Evolutionary conservation across 2,888 invertebrate genomes (phyloP).

Genomic region (Eubasilissa splendida): DNA sequence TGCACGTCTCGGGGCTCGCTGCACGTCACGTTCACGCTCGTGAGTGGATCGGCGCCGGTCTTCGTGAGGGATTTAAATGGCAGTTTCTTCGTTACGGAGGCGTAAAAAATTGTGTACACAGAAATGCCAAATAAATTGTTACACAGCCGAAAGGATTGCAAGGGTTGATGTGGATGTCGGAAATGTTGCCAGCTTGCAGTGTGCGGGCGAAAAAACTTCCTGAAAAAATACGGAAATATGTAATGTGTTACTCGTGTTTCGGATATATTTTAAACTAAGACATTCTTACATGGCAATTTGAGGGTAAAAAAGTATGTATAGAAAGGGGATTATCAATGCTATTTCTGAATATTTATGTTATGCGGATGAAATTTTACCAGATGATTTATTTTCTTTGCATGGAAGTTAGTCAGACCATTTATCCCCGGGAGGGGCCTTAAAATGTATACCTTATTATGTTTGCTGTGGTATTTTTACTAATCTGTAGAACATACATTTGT

Average conservation of each 20-base stretch:
- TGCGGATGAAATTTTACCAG: conserved; percentile 41
- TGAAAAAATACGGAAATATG: conserved; percentile 45
- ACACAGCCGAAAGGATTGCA: conserved; percentile 47
- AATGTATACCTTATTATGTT: too few species aligned
- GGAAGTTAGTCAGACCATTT: conserved; percentile 18
- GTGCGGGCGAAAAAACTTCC: neutral
- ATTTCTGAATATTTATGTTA: conserved; percentile 42
- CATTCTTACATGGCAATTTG: conserved; percentile 47
- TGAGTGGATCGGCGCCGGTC: conserved; percentile 6
- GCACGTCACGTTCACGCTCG: neutral
- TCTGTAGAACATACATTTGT: too few species aligned
- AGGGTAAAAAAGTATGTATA: neutral
- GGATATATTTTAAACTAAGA: conserved; percentile 40
- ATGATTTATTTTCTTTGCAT: conserved; percentile 40
- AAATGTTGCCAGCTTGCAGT: neutral
- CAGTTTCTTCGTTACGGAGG: conserved; percentile 2
- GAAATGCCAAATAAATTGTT: conserved; percentile 53
- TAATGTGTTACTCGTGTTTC: conserved; percentile 28
- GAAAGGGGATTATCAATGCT: conserved; percentile 35
- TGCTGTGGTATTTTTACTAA: too few species aligned
- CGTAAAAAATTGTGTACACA: conserved; percentile 14
- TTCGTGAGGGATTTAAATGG: neutral
- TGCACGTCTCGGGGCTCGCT: conserved; percentile 7
- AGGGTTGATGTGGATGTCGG: conserved; percentile 36
- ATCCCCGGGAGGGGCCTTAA: conserved; percentile 3